Evolutionary conservation across 1,140 invertebrate genomes (phyloP).

Genomic region (Ceratitis capitata): DNA sequence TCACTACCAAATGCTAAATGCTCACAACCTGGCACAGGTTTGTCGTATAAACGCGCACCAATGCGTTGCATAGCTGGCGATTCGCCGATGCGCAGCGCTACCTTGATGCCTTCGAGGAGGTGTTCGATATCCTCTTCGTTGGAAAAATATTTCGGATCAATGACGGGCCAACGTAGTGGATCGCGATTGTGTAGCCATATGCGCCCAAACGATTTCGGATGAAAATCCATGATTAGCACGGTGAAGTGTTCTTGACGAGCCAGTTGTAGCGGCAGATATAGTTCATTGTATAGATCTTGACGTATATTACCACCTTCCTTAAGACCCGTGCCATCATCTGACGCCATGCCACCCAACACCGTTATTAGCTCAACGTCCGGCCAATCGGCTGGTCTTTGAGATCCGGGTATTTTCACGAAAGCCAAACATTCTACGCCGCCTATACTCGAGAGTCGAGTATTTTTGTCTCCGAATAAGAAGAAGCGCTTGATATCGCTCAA

Average conservation of each 20-base stretch:
- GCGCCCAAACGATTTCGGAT: constrained; percentile 78
- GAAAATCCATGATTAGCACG: constrained; percentile 76
- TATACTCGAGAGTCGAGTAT: constrained; percentile 65
- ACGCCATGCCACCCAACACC: constrained; percentile 68
- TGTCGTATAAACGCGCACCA: constrained; percentile 68
- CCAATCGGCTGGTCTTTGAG: constrained; percentile 67
- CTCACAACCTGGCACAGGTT: constrained; percentile 71
- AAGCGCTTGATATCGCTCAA: constrained; percentile 66
- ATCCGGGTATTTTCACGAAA: constrained; percentile 71
- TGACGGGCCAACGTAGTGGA: constrained; percentile 77
- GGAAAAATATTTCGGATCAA: constrained; percentile 80
- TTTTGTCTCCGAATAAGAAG: constrained; percentile 67
- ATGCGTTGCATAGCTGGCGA: constrained; percentile 73
- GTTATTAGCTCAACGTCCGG: constrained; percentile 74
- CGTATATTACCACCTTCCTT: constrained; percentile 69
- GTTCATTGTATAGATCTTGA: constrained; percentile 70
- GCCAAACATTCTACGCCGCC: constrained; percentile 74
- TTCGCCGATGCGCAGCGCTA: constrained; percentile 70
- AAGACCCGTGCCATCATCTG: constrained; percentile 72
- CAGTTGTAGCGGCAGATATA: constrained; percentile 70
- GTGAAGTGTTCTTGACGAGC: constrained; percentile 70
- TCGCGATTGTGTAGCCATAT: constrained; percentile 75
- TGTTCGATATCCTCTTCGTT: constrained; percentile 74
- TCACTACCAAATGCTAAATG: constrained; percentile 69
- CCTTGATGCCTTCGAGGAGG: constrained; percentile 74